Evolutionary conservation across 2,113 vertebrate species (phyloP), one percentile per base, ranked within the genome.

Genomic region (Hippocampus abdominalis): DNA sequence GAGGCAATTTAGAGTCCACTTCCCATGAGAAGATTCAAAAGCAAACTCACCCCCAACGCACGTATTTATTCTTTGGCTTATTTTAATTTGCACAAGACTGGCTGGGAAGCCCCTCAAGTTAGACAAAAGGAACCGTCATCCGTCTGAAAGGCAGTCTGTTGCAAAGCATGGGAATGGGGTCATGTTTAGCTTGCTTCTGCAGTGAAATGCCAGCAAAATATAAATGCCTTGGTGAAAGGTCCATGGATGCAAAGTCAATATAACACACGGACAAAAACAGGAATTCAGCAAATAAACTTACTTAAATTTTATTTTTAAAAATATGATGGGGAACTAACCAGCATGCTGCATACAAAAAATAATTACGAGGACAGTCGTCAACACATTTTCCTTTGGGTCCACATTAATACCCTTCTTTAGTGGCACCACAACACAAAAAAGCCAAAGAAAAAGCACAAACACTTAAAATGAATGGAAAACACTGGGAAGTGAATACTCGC

Each of bases 81-180:
- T 75, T 72, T 69, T 61, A 40, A 68, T 71, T 69, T 67, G 65
- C 76, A 61, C 71, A 56, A 83, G 68, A 20, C 54, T 69, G 69
- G 62, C 72, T 79, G 62, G 54, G 54, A 57, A 57, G 20, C 75
- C 76, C 63, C 69, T 65, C 40, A 12, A 56, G 56, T 69, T 64
- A 73, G 64, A 81, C 79, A 87, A 84, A 81, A 54, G 56, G 62
- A 80, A 79, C 63, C 75, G 63, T 66, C 62, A 15, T 40, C 60
- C 72, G 68, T 72, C 68, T 81, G 69, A 62, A 74, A 77, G 75
- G 71, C 71, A 72, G 69, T 39, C 69, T 72, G 70, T 78, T 69
- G 72, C 56, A 78, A 77, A 59, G 73, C 71, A 74, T 81, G 81
- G 79, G 85, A 89, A 86, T 77, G 40, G 57, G 82, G 84, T 87